Evolutionary conservation across 2,797 vertebrate genomes (phyloP), one percentile per base, ranked within the genome.

Genomic region (Pseudochromis fuscus): DNA sequence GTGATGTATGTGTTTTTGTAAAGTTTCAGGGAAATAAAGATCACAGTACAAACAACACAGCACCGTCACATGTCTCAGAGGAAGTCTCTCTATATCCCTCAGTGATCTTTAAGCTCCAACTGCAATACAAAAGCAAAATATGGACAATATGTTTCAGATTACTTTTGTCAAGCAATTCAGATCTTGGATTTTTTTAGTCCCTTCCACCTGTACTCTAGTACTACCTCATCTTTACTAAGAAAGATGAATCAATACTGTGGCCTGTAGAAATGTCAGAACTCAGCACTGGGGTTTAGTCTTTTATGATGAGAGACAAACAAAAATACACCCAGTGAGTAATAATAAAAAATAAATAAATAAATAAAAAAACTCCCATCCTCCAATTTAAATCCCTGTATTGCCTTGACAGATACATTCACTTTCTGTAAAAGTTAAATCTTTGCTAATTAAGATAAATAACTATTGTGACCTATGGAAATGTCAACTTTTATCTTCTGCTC

Each of bases 81-180:
- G 45, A 23, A 63, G 27, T 55, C 19, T 33, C 18, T 25, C 21
- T 48, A n/a, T 23, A 51, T 61, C 13, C 23, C 37, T 0, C 16
- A n/a, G 33, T 50, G 15, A 3, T 65, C 33, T 45, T 67, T 27
- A 60, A 53, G 55, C 38, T 58, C 7, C 23, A 57, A 49, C 44
- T 38, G 25, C 35, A 70, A 67, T 61, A 73, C 67, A 69, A 76
- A 11, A 1, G 16, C 4, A 2, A 57, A 27, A 67, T 44, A 18
- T 30, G 21, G 48, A 44, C 12, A 5, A 4, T 42, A 21, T n/a
- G 38, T 31, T 27, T 57, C 28, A 16, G 10, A 21, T 50, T 21
- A n/a, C 1, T 33, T 60, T 46, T 48, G 9, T 33, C 53, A 74
- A 58, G 38, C 31, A 23, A 27, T 56, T 51, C 33, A 31, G 15